Percentiles rank a stretch among this genome's conserved stretches.
Conservation (phyloP, 1,140 invertebrate genomes). For the Oscheius sp. region DNA sequence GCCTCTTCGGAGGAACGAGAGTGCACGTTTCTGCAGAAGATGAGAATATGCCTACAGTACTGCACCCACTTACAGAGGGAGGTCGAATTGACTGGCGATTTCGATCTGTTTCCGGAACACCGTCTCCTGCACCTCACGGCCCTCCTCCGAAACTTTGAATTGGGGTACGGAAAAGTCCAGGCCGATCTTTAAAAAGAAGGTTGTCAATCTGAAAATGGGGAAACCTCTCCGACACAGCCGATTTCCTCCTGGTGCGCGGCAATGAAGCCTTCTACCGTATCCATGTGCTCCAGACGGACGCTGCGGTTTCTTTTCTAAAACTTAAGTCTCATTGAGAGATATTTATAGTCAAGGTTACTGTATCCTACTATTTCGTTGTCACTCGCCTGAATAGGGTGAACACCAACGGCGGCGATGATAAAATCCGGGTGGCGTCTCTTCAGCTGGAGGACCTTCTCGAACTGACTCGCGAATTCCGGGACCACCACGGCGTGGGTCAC, state of each 20-base stretch:
- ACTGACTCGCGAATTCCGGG: constrained; percentile 10
- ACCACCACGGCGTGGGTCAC: neutral
- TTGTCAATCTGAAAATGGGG: neutral
- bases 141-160: constrained; percentile 11
- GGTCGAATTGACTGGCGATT: constrained; percentile 5
- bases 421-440: neutral
- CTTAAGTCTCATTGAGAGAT: neutral
- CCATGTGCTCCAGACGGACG: neutral
- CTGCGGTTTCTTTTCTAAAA: constrained; percentile 21
- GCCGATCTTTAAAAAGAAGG: neutral
- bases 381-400: constrained; percentile 23
- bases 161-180: constrained; percentile 1
- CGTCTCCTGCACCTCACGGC: constrained; percentile 7
- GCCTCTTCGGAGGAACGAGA: constrained; percentile 9
- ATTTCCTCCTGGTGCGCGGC: constrained; percentile 1
- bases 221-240: constrained; percentile 16
- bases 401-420: constrained; percentile 9
- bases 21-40: constrained; percentile 10
- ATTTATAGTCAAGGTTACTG: too few species aligned
- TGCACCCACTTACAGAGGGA: constrained; percentile 14
- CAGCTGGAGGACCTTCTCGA: neutral
- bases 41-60: too few species aligned
- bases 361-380: neutral
- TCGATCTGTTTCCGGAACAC: constrained; percentile 19
- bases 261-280: neutral